Conservation (phyloP, 2,888 invertebrate species). For the Calliopum simillimum region DNA sequence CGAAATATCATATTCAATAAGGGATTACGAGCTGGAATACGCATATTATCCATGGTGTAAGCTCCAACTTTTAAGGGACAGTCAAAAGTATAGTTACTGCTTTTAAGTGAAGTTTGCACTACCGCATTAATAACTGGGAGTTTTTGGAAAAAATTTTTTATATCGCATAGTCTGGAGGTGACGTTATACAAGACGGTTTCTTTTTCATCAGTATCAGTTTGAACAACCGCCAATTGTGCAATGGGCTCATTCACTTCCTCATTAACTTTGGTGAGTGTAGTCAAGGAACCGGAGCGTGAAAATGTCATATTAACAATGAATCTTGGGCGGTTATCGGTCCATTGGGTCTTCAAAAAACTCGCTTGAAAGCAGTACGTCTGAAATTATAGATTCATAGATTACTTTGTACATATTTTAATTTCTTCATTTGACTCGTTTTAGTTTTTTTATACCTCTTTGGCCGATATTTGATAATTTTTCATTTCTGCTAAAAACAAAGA, state of each 20-base stretch:
- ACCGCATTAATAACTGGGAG: slow-evolving; percentile 54
- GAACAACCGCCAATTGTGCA: slow-evolving; percentile 44
- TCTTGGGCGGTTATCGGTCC: slow-evolving; percentile 53
- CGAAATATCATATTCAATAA: slow-evolving; percentile 47
- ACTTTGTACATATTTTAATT: not conserved
- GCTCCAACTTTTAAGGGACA: slow-evolving; percentile 52
- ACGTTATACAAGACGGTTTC: slow-evolving; percentile 50
- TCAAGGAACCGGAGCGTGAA: slow-evolving; percentile 44
- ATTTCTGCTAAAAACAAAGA: too few relatives aligned
- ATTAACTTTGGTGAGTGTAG: slow-evolving; percentile 52
- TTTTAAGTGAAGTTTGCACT: slow-evolving; percentile 48
- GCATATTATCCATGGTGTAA: slow-evolving; percentile 43
- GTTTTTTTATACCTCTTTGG: slow-evolving; percentile 6
- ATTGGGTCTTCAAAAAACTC: slow-evolving; percentile 45
- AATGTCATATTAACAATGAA: slow-evolving; percentile 57
- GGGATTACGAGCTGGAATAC: slow-evolving; percentile 39
- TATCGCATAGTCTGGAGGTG: slow-evolving; percentile 50
- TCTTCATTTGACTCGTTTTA: too few relatives aligned
- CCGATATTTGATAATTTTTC: too few relatives aligned
- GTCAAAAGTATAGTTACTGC: slow-evolving; percentile 52
- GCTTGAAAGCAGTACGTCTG: slow-evolving; percentile 50
- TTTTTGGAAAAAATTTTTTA: slow-evolving; percentile 47
- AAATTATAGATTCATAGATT: too few relatives aligned
- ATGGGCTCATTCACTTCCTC: slow-evolving; percentile 47
- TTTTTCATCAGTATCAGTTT: slow-evolving; percentile 42